Evolutionary conservation across 2,113 vertebrate genomes (phyloP).

Genomic region (Ciconia maguari): DNA sequence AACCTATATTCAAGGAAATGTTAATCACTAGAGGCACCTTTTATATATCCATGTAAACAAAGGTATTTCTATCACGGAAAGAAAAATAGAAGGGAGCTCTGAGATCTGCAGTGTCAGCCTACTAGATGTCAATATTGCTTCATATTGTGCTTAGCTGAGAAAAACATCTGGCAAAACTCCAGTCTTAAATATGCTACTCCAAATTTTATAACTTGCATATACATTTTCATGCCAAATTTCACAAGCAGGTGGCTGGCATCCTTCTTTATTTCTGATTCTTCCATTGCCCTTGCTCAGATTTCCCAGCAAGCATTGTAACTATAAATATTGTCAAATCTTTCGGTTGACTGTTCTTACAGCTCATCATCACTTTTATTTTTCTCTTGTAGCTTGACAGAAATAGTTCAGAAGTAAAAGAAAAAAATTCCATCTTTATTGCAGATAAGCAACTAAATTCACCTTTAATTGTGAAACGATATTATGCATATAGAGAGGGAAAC

Average conservation of each 20-base stretch:
- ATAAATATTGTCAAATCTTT: neutral
- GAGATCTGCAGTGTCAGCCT: neutral
- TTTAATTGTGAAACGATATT: slow-evolving; percentile 22
- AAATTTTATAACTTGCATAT: neutral
- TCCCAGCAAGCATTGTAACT: neutral
- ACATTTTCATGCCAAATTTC: slow-evolving; percentile 3
- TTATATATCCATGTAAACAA: neutral
- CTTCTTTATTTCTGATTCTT: slow-evolving; percentile 23
- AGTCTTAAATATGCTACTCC: neutral
- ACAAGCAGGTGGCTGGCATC: slow-evolving; percentile 25
- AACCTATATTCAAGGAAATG: neutral
- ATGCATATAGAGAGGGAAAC: neutral
- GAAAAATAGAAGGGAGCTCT: neutral
- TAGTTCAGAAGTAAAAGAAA: neutral
- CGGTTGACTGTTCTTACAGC: neutral
- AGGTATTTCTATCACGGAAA: neutral
- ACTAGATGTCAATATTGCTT: neutral
- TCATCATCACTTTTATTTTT: slow-evolving; percentile 23
- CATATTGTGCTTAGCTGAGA: neutral
- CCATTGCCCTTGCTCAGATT: slow-evolving; percentile 19
- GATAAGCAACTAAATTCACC: neutral
- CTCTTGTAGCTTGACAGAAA: slow-evolving; percentile 9
- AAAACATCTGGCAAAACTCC: slow-evolving; percentile 31
- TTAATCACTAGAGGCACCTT: neutral
- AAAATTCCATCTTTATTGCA: neutral